Percentiles rank a stretch among this genome's conserved stretches.
These are phyloP conservation scores for Boleophthalmus pectinirostris DNA, from an alignment of 2,113 vertebrate species.

Conservation along the genomic window DNA sequence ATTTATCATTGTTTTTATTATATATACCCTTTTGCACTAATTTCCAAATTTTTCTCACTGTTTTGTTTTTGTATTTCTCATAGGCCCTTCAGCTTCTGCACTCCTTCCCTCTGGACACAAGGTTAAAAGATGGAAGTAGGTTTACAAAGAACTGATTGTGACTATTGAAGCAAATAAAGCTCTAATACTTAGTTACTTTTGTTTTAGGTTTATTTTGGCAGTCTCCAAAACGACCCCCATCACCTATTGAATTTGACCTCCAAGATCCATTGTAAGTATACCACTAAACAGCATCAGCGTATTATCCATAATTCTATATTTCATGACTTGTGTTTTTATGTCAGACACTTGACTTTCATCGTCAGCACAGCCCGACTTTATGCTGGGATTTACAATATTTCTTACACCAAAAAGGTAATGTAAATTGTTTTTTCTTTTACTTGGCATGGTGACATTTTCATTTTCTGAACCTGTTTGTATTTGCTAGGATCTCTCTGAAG, in stretches of 20 bases:
- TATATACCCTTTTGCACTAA: neutral
- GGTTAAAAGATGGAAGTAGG: conserved; percentile 98
- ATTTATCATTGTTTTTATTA: neutral
- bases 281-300: neutral
- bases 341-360: conserved; percentile 91
- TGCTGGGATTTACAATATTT: conserved; percentile 85
- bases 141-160: conserved; percentile 35
- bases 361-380: conserved; percentile 89
- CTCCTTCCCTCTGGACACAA: conserved; percentile 94
- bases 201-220: conserved; percentile 97
- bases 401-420: conserved; percentile 86
- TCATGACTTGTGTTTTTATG: conserved; percentile 12
- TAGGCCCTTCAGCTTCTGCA: conserved; percentile 95
- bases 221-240: conserved; percentile 94
- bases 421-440: neutral
- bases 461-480: neutral
- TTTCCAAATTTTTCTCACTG: neutral
- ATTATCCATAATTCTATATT: neutral
- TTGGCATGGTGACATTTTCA: neutral
- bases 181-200: neutral
- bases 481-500: conserved; percentile 83
- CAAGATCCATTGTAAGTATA: conserved; percentile 90
- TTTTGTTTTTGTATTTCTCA: conserved; percentile 21
- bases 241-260: conserved; percentile 90
- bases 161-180: neutral